These are phyloP conservation scores for Aphodius sticticus DNA, from an alignment of 2,888 invertebrate genomes.

Conservation along the genomic window DNA sequence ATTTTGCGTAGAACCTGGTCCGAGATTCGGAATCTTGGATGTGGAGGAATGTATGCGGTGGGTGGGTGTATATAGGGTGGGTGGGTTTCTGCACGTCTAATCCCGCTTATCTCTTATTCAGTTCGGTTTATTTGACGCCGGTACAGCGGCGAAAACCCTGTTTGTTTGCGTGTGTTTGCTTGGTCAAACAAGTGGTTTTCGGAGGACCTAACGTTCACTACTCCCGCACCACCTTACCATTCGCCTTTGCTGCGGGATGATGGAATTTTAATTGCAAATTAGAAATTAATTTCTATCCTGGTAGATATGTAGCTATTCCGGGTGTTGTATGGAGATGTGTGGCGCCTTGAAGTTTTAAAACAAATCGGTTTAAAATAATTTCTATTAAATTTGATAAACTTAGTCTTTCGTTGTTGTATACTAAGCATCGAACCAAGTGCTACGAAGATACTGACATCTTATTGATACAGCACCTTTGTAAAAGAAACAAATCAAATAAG, in stretches of 20 bases:
- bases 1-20: conserved; percentile 17
- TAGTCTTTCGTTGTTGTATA: too few species aligned
- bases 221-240: background rate
- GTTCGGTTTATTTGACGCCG: conserved; percentile 21
- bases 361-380: too few species aligned
- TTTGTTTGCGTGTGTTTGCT: conserved; percentile 18
- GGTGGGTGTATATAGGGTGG: background rate
- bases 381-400: too few species aligned
- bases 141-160: conserved; percentile 11
- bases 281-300: conserved; percentile 18
- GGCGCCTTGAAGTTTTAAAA: too few species aligned
- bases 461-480: too few species aligned
- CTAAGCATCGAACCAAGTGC: too few species aligned
- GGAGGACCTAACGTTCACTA: background rate
- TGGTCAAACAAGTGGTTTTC: conserved; percentile 20
- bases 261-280: conserved; percentile 23
- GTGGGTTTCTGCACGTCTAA: background rate
- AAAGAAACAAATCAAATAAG: too few species aligned
- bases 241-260: background rate
- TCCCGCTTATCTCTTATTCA: conserved; percentile 24
- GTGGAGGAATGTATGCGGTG: background rate
- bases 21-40: conserved; percentile 19
- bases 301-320: conserved; percentile 5
- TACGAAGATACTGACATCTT: too few species aligned
- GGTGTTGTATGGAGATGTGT: background rate